Conservation (phyloP, 2,113 vertebrate genomes). For the Sebastes schlegelii region DNA sequence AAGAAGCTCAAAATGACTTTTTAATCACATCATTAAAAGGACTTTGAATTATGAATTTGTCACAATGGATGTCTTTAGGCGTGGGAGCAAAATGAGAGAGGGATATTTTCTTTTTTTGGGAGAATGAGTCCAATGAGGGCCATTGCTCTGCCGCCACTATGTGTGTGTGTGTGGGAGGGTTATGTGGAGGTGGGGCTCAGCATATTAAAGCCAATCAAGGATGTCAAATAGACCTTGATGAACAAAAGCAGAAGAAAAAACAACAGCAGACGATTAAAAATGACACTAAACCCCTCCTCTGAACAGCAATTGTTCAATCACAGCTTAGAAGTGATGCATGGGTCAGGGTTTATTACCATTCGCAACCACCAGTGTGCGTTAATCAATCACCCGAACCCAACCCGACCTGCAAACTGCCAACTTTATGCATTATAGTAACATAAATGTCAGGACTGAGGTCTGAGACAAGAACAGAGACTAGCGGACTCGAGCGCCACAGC, state of each 20-base stretch:
- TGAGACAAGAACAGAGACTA: no score
- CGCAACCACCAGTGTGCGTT: no score
- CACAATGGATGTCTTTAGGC: slow-evolving; percentile 72
- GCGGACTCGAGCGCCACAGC: no score
- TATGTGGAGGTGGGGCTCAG: not conserved
- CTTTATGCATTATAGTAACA: no score
- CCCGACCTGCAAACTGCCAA: no score
- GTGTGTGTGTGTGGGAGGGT: not conserved
- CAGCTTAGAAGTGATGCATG: no score
- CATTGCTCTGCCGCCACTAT: not conserved
- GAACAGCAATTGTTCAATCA: not conserved
- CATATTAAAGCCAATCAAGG: slow-evolving; percentile 37
- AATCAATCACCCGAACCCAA: no score
- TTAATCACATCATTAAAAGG: slow-evolving; percentile 83
- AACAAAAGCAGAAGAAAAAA: slow-evolving; percentile 17
- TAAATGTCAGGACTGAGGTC: no score
- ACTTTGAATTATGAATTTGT: slow-evolving; percentile 81
- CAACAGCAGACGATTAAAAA: slow-evolving; percentile 8
- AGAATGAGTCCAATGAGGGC: slow-evolving; percentile 21
- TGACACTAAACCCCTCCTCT: not conserved
- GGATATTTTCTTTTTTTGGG: slow-evolving; percentile 22
- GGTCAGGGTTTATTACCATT: no score
- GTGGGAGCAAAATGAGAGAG: slow-evolving; percentile 49
- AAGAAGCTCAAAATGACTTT: slow-evolving; percentile 77
- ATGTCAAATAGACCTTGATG: slow-evolving; percentile 30